Evolutionary conservation across 1,140 invertebrate genomes (phyloP), one percentile per base, ranked within the genome.

Genomic region (Maconellicoccus hirsutus): DNA sequence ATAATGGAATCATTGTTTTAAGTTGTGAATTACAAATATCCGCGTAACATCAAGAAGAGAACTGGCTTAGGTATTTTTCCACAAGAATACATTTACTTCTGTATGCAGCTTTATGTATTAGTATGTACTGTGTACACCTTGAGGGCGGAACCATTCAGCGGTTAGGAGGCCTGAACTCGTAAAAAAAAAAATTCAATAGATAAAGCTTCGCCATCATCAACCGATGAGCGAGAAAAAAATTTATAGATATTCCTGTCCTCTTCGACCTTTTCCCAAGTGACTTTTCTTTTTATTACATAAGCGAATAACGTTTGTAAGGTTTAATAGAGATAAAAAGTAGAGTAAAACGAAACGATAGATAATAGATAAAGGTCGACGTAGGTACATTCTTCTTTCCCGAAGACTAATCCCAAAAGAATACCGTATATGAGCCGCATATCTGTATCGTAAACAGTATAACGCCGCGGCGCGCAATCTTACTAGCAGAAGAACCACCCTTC

Each of bases 311-410:
- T 66, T 66, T 23, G 61, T 66, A 26, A 26, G 61, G 19, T 66
- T 66, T 66, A 66, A 66, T 66, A 66, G 21, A 66, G 61, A 66
- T 23, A 66, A 25, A 66, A 66, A 66, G 19, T 19, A 22, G 25
- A 66, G 22, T 66, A 66, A 66, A 66, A 66, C 61, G 61, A 26
- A 66, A 66, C 61, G 21, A 66, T 66, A 66, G 61, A 66, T 66
- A 66, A 66, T 66, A 66, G 61, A 66, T 66, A 66, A 66, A 66
- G 61, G 61, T 66, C 61, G 61, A 25, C 61, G 61, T 66, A 66
- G 61, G 61, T 66, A 66, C 25, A 23, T 66, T 23, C 61, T 66
- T 23, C 61, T 66, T 66, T 66, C 16, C 61, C 10, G n/a, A 12
- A 22, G 22, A 66, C 61, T 25, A 66, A 66, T 66, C 61, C 61